These are phyloP conservation scores for Clamator glandarius DNA, from an alignment of 2,797 vertebrate species.

Conservation along the genomic window DNA sequence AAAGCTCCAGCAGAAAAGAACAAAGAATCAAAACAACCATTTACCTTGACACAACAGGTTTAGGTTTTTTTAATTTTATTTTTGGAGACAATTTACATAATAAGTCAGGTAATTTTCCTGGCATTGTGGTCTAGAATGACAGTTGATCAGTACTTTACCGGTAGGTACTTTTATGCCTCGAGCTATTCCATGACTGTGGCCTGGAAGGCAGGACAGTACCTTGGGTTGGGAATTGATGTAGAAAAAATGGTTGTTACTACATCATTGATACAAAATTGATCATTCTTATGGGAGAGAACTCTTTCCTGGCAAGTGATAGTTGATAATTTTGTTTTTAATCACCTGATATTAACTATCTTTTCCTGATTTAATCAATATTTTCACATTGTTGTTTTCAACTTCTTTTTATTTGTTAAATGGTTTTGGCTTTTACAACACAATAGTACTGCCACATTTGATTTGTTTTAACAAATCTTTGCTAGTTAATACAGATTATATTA, in stretches of 20 bases:
- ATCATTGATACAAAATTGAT: not conserved
- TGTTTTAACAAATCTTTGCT: not conserved
- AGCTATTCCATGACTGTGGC: not conserved
- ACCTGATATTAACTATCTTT: not conserved
- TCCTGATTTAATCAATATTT: not conserved
- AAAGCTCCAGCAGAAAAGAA: not conserved
- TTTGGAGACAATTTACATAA: constrained; percentile 20
- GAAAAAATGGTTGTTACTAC: not conserved
- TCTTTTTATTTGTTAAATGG: not conserved
- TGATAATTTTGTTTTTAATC: not conserved
- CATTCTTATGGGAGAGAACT: not conserved
- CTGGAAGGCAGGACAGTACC: not conserved
- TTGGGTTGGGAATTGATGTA: not conserved
- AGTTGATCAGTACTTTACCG: not conserved
- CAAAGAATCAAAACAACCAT: not conserved
- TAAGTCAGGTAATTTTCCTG: constrained; percentile 7
- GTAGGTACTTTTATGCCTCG: not conserved
- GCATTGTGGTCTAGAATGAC: constrained; percentile 1
- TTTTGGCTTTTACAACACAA: not conserved
- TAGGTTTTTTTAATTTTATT: not conserved
- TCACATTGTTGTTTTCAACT: not conserved
- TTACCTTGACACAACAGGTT: not conserved
- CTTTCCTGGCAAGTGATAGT: not conserved
- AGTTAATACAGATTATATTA: not conserved
- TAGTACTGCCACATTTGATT: not conserved